Evolutionary conservation across 2,797 vertebrate genomes (phyloP).

Genomic region (Sparus aurata): DNA sequence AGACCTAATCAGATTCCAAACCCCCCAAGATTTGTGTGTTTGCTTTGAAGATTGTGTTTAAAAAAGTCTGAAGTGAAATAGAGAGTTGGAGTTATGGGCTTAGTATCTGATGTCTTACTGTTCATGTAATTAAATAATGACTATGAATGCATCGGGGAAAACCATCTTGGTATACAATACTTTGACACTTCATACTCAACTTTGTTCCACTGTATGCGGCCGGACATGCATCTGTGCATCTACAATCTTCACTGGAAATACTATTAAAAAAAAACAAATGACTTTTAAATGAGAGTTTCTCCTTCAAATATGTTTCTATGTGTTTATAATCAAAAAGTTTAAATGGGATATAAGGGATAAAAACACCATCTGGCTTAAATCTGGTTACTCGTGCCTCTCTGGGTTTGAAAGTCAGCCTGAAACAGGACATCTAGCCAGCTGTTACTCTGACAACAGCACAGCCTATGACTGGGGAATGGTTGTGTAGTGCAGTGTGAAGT

Average conservation of each 20-base stretch:
- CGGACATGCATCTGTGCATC: background rate
- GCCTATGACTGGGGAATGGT: conserved; percentile 41
- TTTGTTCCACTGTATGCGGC: background rate
- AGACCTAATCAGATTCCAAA: conserved; percentile 15
- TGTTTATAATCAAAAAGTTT: conserved; percentile 32
- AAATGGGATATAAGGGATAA: conserved; percentile 56
- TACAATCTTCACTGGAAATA: background rate
- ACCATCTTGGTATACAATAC: background rate
- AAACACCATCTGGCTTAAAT: conserved; percentile 78
- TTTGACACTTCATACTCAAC: background rate
- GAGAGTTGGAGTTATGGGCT: background rate
- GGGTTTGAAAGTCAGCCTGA: conserved; percentile 76
- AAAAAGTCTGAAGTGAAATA: conserved; percentile 8
- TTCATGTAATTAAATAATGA: background rate
- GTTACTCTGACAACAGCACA: conserved; percentile 63
- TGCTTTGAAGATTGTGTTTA: conserved; percentile 21
- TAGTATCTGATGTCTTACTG: conserved; percentile 11
- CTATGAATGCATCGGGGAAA: background rate
- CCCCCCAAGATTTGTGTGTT: conserved; percentile 18
- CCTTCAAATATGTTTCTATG: conserved; percentile 30
- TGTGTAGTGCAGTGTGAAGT: conserved; percentile 14
- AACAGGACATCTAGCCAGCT: conserved; percentile 75
- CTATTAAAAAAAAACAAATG: conserved; percentile 4
- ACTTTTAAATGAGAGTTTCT: conserved; percentile 40
- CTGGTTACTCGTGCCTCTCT: conserved; percentile 55